Conservation (phyloP, 2,888 invertebrate species). For the Meta bourneti region DNA sequence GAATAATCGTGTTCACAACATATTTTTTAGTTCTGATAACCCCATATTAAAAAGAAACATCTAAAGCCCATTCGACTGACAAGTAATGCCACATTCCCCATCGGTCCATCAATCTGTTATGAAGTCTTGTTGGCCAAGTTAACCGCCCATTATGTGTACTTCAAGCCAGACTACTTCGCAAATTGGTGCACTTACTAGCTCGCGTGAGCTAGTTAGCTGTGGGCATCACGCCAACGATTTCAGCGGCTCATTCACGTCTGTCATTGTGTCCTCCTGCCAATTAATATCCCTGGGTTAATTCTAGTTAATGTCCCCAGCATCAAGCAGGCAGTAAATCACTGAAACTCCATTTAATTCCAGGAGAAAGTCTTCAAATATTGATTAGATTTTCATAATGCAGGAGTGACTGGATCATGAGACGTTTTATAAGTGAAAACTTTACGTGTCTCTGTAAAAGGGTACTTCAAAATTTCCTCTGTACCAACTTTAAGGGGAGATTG, state of each 20-base stretch:
- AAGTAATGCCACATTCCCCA: neutral
- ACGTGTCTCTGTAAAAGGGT: too few species aligned
- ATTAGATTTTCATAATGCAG: too few species aligned
- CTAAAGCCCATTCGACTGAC: neutral
- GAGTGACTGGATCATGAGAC: too few species aligned
- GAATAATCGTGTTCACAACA: neutral
- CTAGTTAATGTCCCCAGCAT: neutral
- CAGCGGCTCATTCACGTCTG: neutral
- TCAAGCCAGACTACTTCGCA: neutral
- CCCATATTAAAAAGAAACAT: neutral
- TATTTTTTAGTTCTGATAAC: neutral
- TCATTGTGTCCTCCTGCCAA: neutral
- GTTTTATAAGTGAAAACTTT: too few species aligned
- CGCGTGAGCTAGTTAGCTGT: neutral
- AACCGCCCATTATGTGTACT: neutral
- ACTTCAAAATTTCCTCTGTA: too few species aligned
- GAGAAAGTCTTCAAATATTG: too few species aligned
- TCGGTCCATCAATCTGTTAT: neutral
- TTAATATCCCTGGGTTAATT: neutral
- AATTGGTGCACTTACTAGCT: neutral
- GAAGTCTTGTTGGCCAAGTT: neutral
- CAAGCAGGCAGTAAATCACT: neutral
- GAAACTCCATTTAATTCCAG: neutral
- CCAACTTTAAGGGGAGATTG: too few species aligned
- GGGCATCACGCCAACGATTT: neutral